These are phyloP conservation scores for Cyprinodon tularosa DNA, from an alignment of 2,113 vertebrate species.

Conservation along the genomic window DNA sequence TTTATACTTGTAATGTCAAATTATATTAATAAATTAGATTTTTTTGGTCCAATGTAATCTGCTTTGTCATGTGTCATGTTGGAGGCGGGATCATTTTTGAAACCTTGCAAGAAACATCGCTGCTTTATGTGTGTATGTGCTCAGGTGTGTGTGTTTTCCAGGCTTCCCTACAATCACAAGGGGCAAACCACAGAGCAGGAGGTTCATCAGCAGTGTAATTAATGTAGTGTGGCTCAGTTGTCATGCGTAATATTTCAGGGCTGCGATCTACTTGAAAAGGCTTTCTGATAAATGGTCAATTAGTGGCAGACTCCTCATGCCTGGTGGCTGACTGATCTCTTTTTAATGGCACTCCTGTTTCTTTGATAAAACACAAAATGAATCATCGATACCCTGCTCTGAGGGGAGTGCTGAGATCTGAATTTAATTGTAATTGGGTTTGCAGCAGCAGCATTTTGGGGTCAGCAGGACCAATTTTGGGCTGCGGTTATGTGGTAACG, in stretches of 20 bases:
- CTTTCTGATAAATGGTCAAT: conserved; percentile 84
- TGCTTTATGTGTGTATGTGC: conserved; percentile 2
- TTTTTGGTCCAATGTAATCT: background rate
- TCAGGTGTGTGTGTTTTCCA: conserved; percentile 45
- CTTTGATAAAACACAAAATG: conserved; percentile 83
- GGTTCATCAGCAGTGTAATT: conserved; percentile 75
- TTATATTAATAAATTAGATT: conserved; percentile 4
- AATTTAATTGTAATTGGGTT: conserved; percentile 72
- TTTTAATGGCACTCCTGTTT: conserved; percentile 81
- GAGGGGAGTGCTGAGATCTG: conserved; percentile 41
- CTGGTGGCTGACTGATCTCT: conserved; percentile 80
- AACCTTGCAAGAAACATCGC: background rate
- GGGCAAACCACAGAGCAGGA: conserved; percentile 38
- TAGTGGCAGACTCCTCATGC: conserved; percentile 74
- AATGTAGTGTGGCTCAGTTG: conserved; percentile 75
- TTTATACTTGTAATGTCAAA: conserved; percentile 25
- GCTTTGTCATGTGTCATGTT: background rate
- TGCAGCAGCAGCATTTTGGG: conserved; percentile 35
- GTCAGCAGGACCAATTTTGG: conserved; percentile 9
- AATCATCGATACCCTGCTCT: conserved; percentile 77
- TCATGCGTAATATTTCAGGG: conserved; percentile 72
- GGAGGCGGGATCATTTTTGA: background rate
- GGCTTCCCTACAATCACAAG: conserved; percentile 14
- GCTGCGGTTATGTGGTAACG: conserved; percentile 21
- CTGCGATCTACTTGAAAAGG: conserved; percentile 71